Evolutionary conservation across 2,113 vertebrate genomes (phyloP).

Genomic region (Otolemur garnettii): DNA sequence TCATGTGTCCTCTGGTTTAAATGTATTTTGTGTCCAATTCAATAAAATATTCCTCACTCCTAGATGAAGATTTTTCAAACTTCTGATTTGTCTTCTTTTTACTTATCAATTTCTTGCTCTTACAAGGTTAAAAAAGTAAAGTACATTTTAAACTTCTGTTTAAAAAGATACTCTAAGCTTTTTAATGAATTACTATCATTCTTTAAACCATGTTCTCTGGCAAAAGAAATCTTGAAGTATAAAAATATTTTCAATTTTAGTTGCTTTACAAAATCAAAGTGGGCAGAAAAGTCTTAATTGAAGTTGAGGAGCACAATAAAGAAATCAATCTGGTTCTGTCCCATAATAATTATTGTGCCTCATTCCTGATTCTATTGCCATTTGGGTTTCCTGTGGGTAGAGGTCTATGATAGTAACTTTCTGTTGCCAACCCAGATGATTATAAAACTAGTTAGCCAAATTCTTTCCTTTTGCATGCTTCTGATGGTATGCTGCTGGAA

Average conservation of each 20-base stretch:
- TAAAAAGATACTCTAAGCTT: background rate
- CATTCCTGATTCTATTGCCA: background rate
- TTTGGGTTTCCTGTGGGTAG: background rate
- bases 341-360: background rate
- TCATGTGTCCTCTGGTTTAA: background rate
- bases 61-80: background rate
- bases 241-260: constrained; percentile 34
- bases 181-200: background rate
- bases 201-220: background rate
- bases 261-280: constrained; percentile 20
- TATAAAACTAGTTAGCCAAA: constrained; percentile 10
- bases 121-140: background rate
- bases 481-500: background rate
- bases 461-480: background rate
- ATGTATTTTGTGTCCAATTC: background rate
- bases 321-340: background rate
- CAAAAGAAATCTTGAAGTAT: background rate
- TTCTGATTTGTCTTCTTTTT: constrained; percentile 10
- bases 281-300: constrained; percentile 23
- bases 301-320: background rate
- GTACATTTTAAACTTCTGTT: constrained; percentile 18
- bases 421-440: background rate
- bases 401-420: background rate
- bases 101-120: background rate
- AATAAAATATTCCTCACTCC: constrained; percentile 10